Base-by-base conservation (phyloP, 2,113 vertebrate species). In the Leuciscus idus region DNA sequence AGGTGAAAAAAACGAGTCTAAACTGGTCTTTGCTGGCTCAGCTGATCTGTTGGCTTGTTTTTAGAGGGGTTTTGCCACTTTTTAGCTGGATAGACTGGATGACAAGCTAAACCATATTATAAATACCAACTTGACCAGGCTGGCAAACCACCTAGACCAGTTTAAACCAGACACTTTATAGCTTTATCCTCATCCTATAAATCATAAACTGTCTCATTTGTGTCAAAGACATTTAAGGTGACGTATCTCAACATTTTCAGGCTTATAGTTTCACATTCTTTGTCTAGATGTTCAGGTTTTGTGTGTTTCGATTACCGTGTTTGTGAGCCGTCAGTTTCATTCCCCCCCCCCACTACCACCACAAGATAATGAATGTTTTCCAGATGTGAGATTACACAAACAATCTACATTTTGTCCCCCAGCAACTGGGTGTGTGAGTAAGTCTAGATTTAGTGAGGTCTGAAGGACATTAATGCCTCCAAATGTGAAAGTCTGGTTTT, bases 381-480 rank as follows among this genome's bases (percentile, higher is more conserved):
- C 46, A 52, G 62, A 28, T 19, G 30, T 15, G 30, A 36, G 15
- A 83, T 83, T 33, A 83, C 46, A n/a, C 66, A 52, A 72, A 28
- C 50, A 26, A 72, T 28, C 50, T 30, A 36, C 9, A 59, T 80
- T 39, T 26, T 39, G 55, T 43, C 30, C 50, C 13, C 64, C n/a
- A 75, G 36, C 57, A 36, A 30, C 39, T 50, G 59, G 72, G 64
- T 80, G 39, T 76, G 30, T 83, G 30, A 7, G 57, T 84, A 50
- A 81, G 50, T 74, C 12, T 85, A 52, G 30, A 50, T 90, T 33
- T 84, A 28, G n/a, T 75, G 81, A 43, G 66, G 73, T 59, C 2
- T 10, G 8, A 57, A 74, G 82, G 48, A 84, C 68, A 26, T 74
- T 23, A 82, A 48, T 17, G 11, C 28, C 62, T 82, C 17, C 12